Conservation (phyloP, 2,113 vertebrate genomes). For the Ginglymostoma cirratum region DNA sequence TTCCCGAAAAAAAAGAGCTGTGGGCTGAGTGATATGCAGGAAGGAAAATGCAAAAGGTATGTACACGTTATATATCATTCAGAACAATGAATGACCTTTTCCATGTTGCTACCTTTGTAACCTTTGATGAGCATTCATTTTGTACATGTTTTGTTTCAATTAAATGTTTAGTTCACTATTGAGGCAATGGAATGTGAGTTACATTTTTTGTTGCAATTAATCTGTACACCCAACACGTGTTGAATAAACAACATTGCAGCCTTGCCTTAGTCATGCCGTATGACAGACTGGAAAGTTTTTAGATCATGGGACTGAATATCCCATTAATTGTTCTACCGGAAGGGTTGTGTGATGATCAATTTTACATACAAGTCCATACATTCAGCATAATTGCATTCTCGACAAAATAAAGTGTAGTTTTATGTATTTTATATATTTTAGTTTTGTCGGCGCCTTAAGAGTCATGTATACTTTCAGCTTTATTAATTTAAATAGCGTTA, state of each 20-base stretch:
- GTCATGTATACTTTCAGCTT: not conserved
- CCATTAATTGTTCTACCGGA: not conserved
- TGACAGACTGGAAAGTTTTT: not conserved
- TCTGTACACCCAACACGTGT: conserved; percentile 22
- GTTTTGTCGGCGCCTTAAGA: not conserved
- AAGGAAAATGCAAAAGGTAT: not conserved
- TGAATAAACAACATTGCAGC: not conserved
- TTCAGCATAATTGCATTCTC: not conserved
- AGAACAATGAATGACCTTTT: not conserved
- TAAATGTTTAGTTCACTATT: not conserved
- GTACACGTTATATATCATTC: not conserved
- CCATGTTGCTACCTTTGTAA: not conserved
- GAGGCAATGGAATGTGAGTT: not conserved
- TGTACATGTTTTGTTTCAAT: not conserved
- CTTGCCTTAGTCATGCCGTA: not conserved
- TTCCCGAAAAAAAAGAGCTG: not conserved
- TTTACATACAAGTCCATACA: not conserved
- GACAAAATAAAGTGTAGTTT: not conserved
- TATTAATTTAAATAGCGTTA: not conserved
- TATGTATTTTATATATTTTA: not conserved
- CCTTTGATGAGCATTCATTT: not conserved
- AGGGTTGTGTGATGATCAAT: not conserved
- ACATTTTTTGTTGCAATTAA: conserved; percentile 8
- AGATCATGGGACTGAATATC: not conserved
- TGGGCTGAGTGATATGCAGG: not conserved